Percentiles rank a stretch among this genome's conserved stretches.
Conservation (phyloP, 2,888 invertebrate genomes). For the Ormyrus labotus region DNA sequence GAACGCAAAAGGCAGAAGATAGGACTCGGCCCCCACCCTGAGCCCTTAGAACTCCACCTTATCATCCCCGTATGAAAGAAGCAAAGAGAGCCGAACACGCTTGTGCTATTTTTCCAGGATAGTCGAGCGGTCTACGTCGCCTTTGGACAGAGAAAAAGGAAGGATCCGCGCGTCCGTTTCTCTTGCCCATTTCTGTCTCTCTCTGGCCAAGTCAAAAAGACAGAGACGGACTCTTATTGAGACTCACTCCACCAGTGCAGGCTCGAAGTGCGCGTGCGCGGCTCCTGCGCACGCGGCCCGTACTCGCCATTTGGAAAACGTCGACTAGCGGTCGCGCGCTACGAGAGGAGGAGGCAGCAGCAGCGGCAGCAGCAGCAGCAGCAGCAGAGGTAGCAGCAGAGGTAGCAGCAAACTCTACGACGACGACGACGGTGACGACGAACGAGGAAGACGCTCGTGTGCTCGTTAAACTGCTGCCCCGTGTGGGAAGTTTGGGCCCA, state of each 20-base stretch:
- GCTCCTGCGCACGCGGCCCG: constrained; percentile 53
- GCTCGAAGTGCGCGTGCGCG: constrained; percentile 51
- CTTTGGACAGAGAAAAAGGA: neutral
- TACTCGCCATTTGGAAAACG: constrained; percentile 70
- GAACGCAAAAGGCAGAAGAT: neutral
- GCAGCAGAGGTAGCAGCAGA: constrained; percentile 13
- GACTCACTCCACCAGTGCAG: too few relatives aligned
- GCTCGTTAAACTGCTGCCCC: constrained; percentile 49
- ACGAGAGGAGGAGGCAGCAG: constrained; percentile 33
- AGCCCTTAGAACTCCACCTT: too few relatives aligned
- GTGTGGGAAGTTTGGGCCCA: neutral
- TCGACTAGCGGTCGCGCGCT: constrained; percentile 56
- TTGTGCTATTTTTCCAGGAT: neutral
- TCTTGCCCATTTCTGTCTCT: constrained; percentile 17
- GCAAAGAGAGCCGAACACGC: neutral
- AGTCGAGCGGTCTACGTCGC: neutral
- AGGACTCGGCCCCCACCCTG: too few relatives aligned
- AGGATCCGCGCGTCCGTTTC: neutral
- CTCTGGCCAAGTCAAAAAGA: too few relatives aligned
- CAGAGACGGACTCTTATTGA: too few relatives aligned
- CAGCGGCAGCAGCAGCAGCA: constrained; percentile 40
- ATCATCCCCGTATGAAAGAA: too few relatives aligned
- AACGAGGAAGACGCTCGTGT: constrained; percentile 22
- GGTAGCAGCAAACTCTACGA: constrained; percentile 53
- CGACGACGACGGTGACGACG: constrained; percentile 47